Evolutionary conservation across 2,888 invertebrate genomes (phyloP).

Genomic region (Cyclophora albipunctata): DNA sequence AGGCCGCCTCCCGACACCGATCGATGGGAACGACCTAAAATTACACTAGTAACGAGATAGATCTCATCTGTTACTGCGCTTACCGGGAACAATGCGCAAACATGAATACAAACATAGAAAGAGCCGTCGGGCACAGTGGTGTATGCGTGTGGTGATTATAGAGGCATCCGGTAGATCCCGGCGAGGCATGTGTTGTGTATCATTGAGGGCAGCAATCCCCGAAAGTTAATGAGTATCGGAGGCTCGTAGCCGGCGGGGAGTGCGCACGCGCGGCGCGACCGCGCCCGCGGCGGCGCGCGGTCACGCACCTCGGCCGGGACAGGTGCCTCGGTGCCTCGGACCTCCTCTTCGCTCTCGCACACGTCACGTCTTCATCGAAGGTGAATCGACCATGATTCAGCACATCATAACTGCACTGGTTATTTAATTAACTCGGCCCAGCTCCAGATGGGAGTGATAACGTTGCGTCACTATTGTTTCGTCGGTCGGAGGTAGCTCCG

Average conservation of each 20-base stretch:
- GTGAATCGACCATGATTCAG: constrained; percentile 38
- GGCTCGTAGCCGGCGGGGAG: constrained; percentile 52
- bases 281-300: constrained; percentile 35
- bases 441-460: constrained; percentile 21
- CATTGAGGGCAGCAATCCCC: constrained; percentile 54
- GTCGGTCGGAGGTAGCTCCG: constrained; percentile 14
- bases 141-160: constrained; percentile 48
- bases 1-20: constrained; percentile 39
- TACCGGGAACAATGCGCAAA: constrained; percentile 21
- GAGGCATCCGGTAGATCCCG: constrained; percentile 59
- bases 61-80: constrained; percentile 30
- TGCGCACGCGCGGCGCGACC: constrained; percentile 39
- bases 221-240: constrained; percentile 67
- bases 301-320: constrained; percentile 30
- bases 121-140: constrained; percentile 24
- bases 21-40: constrained; percentile 65
- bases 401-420: constrained; percentile 30
- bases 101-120: constrained; percentile 17
- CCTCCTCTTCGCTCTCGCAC: constrained; percentile 28
- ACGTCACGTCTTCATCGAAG: constrained; percentile 42
- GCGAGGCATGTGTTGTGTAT: constrained; percentile 37
- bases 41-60: constrained; percentile 38
- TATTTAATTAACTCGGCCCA: constrained; percentile 48
- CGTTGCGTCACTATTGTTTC: constrained; percentile 16
- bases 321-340: constrained; percentile 25